A percentile compares a stretch with the other conserved stretches of the same genome.
phyloP scores from a whole-genome alignment of 2,797 vertebrate species.

The Chaenodraco wilsoni region DNA sequence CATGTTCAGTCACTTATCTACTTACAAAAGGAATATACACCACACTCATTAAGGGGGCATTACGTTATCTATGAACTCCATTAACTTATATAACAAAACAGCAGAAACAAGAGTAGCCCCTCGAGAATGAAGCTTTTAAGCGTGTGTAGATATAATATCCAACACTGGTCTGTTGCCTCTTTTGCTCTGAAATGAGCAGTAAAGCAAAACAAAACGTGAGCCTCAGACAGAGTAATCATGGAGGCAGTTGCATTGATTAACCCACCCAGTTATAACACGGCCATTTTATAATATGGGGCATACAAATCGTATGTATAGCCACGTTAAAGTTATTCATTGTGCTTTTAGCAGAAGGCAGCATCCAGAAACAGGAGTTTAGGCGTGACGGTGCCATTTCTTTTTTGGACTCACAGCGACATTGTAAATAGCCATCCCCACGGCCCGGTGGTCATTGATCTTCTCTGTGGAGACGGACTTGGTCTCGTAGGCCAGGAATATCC shows the following conservation, averaged over 20 bases:
- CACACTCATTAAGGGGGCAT: slow-evolving; percentile 10
- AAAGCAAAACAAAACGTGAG: slow-evolving; percentile 23
- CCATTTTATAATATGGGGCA: slow-evolving; percentile 21
- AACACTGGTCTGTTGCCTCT: slow-evolving; percentile 18
- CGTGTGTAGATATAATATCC: slow-evolving; percentile 24
- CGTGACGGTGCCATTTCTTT: slow-evolving; percentile 33
- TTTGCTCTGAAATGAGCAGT: slow-evolving; percentile 8
- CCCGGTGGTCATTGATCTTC: slow-evolving; percentile 96
- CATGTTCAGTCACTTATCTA: slow-evolving; percentile 13
- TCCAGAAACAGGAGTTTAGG: slow-evolving; percentile 30
- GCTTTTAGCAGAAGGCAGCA: slow-evolving; percentile 6
- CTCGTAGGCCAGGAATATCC: slow-evolving; percentile 95
- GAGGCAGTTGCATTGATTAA: slow-evolving; percentile 35
- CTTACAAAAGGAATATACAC: slow-evolving; percentile 19
- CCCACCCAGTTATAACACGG: slow-evolving; percentile 20
- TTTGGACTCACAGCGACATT: slow-evolving; percentile 91
- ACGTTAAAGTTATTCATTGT: slow-evolving; percentile 19
- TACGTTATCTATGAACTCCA: slow-evolving; percentile 41
- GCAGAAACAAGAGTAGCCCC: slow-evolving; percentile 1
- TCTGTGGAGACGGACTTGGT: slow-evolving; percentile 96
- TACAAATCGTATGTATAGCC: slow-evolving; percentile 40
- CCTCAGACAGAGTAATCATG: slow-evolving; percentile 30
- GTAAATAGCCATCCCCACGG: slow-evolving; percentile 97
- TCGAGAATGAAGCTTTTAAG: slow-evolving; percentile 22
- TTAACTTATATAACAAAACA: slow-evolving; percentile 35